phyloP scores from a whole-genome alignment of 2,888 invertebrate species.

The Plebejus melissa region DNA sequence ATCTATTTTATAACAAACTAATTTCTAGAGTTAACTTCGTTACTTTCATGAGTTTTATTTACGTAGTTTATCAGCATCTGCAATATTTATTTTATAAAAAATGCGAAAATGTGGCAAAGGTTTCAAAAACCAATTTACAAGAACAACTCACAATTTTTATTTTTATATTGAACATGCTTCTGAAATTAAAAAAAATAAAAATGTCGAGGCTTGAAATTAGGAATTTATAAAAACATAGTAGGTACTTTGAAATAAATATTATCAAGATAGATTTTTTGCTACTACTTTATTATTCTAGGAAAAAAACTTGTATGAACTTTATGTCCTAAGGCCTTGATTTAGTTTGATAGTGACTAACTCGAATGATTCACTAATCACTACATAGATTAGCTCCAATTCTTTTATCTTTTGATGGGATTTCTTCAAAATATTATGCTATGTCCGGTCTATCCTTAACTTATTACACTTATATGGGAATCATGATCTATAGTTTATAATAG shows the following conservation, averaged over 20 bases:
- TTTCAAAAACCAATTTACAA: neutral
- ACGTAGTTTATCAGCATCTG: neutral
- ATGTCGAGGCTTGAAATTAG: slow-evolving; percentile 30
- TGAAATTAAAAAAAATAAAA: slow-evolving; percentile 26
- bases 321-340: neutral
- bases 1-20: neutral
- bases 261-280: slow-evolving; percentile 6
- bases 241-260: slow-evolving; percentile 21
- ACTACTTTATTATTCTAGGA: neutral
- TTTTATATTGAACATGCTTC: slow-evolving; percentile 33
- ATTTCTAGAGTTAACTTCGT: neutral
- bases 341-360: neutral
- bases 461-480: neutral
- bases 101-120: neutral
- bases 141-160: slow-evolving; percentile 22
- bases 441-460: neutral
- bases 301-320: neutral
- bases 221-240: slow-evolving; percentile 31
- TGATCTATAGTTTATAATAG: no score
- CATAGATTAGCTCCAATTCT: neutral
- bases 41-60: neutral
- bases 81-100: neutral
- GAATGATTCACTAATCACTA: neutral
- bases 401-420: neutral
- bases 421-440: neutral